These are phyloP conservation scores for Cassiopea xamachana DNA, from an alignment of 30 jellyfish, hydroid and myxozoan species.

Conservation along the genomic window DNA sequence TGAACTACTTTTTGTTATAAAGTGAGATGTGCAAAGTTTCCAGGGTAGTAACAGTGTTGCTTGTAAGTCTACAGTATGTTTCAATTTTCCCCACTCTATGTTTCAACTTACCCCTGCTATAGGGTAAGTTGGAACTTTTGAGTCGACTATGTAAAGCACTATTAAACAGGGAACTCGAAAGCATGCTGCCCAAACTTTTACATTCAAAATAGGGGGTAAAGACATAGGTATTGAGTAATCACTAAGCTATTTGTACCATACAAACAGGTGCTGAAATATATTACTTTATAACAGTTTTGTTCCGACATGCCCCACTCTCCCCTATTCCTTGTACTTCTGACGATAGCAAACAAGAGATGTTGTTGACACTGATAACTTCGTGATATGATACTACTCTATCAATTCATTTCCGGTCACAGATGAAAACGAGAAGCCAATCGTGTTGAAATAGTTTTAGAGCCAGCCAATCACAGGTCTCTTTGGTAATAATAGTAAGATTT, in stretches of 20 bases:
- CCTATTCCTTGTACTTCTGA: not conserved
- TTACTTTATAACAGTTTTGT: not conserved
- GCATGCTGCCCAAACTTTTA: too few species aligned
- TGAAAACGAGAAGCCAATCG: not conserved
- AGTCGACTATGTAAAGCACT: too few species aligned
- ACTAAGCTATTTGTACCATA: too few species aligned
- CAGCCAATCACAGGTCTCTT: not conserved
- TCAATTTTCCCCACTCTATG: too few species aligned
- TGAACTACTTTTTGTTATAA: too few species aligned
- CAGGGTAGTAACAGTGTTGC: not conserved
- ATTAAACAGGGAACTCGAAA: constrained; percentile 13
- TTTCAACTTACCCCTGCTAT: too few species aligned
- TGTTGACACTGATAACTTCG: not conserved
- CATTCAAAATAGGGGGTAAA: too few species aligned
- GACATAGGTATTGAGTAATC: too few species aligned
- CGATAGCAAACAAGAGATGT: not conserved
- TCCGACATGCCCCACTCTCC: constrained; percentile 37
- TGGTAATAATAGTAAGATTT: not conserved
- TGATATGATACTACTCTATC: not conserved
- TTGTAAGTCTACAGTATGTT: not conserved
- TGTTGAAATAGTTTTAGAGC: not conserved
- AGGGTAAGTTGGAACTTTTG: too few species aligned
- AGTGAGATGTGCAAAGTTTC: not conserved
- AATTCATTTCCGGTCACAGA: not conserved
- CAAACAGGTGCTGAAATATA: too few species aligned